phyloP scores from a whole-genome alignment of 2,888 invertebrate genomes.

The Cephus spinipes region DNA sequence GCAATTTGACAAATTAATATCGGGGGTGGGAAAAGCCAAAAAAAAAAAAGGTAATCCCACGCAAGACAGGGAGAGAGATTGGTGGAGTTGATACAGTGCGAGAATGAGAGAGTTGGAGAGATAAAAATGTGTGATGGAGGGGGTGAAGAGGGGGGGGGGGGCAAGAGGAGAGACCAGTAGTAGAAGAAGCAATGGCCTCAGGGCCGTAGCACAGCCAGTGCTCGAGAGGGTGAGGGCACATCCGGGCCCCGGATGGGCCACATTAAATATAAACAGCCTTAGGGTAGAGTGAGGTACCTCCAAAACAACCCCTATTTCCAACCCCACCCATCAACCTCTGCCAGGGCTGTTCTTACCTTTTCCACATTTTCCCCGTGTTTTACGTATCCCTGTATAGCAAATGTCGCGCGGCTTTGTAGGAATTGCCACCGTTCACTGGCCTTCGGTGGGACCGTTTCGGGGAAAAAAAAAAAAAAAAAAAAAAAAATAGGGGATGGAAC shows the following conservation, averaged over 20 bases:
- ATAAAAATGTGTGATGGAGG: not conserved
- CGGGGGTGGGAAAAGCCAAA: not conserved
- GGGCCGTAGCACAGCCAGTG: conserved; percentile 6
- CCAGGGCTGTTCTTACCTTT: too few species aligned
- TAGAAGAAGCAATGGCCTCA: too few species aligned
- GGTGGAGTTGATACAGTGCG: conserved; percentile 17
- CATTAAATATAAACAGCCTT: conserved; percentile 46
- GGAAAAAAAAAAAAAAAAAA: too few species aligned
- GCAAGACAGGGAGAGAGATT: conserved; percentile 11
- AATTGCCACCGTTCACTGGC: too few species aligned
- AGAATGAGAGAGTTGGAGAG: not conserved
- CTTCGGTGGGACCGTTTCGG: too few species aligned
- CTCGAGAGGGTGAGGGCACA: conserved; percentile 35
- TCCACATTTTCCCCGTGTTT: too few species aligned
- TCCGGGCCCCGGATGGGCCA: conserved; percentile 38
- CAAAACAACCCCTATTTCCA: conserved; percentile 22
- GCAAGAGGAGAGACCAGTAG: not conserved
- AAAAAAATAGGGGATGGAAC: too few species aligned
- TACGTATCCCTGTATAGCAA: too few species aligned
- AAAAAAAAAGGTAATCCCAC: conserved; percentile 12
- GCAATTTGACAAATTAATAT: conserved; percentile 25
- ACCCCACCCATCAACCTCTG: too few species aligned
- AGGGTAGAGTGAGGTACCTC: not conserved
- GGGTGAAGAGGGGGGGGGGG: not conserved
- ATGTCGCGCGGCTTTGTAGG: too few species aligned